phyloP scores from a whole-genome alignment of 2,888 invertebrate genomes.

The Drosophila meridionalis region DNA sequence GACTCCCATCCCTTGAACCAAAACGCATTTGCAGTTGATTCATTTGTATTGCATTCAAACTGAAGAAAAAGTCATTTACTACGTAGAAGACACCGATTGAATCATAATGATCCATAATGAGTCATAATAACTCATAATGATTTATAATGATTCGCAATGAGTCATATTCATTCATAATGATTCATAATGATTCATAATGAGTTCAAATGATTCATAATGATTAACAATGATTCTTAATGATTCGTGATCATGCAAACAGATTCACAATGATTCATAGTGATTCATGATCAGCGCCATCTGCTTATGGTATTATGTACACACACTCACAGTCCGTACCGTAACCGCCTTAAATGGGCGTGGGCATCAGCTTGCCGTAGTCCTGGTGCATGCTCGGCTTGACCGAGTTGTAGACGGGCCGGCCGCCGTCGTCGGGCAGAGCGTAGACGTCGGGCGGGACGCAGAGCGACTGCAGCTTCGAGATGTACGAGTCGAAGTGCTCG shows the following conservation, averaged over 20 bases:
- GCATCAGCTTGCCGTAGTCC: conserved; percentile 93
- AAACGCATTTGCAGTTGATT: not conserved
- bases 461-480: conserved; percentile 95
- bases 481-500: conserved; percentile 96
- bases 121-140: not conserved
- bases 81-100: not conserved
- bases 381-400: conserved; percentile 94
- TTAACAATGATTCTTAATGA: no score
- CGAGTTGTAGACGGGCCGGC: conserved; percentile 94
- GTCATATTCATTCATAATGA: no score
- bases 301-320: conserved; percentile 15
- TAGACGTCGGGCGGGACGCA: conserved; percentile 93
- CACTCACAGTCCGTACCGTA: conserved; percentile 6
- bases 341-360: conserved; percentile 92
- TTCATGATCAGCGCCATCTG: not conserved
- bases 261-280: not conserved
- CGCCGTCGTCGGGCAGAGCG: conserved; percentile 91
- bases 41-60: not conserved
- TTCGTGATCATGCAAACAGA: no score
- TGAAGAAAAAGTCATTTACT: not conserved
- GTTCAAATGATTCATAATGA: no score
- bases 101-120: not conserved
- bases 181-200: no score
- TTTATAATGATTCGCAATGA: no score
- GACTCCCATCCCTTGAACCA: not conserved